Conservation (phyloP, 2,113 vertebrate genomes). For the Noturus placidus region DNA sequence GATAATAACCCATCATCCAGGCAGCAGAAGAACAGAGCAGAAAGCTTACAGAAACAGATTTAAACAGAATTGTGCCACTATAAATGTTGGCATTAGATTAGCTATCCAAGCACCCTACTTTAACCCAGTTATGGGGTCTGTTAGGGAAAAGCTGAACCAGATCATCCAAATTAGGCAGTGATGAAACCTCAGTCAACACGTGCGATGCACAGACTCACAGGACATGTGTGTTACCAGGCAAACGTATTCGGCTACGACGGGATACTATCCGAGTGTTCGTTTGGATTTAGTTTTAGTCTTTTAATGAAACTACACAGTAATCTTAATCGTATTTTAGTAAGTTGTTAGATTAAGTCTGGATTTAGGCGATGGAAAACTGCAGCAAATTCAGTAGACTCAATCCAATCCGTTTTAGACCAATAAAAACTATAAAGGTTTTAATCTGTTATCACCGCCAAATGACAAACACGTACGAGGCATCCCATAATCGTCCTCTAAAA, state of each 20-base stretch:
- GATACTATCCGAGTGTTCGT: neutral
- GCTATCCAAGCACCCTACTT: neutral
- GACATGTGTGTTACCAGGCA: slow-evolving; percentile 24
- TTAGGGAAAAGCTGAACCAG: neutral
- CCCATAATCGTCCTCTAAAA: neutral
- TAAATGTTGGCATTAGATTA: neutral
- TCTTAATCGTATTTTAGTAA: neutral
- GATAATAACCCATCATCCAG: too few species aligned
- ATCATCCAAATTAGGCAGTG: neutral
- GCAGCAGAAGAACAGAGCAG: neutral
- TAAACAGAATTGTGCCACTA: neutral
- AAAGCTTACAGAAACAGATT: too few species aligned
- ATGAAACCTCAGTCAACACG: slow-evolving; percentile 9
- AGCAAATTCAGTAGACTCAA: neutral
- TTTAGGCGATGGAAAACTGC: neutral
- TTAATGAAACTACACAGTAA: too few species aligned
- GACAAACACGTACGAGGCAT: neutral
- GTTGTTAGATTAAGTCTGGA: neutral
- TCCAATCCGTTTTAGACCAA: neutral
- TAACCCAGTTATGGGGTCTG: neutral
- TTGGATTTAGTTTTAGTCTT: neutral
- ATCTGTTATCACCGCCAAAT: neutral
- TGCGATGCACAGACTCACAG: neutral
- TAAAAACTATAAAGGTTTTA: neutral
- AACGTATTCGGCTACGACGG: neutral